A percentile compares a stretch with the other conserved stretches of the same genome.
phyloP scores from a whole-genome alignment of 2,113 vertebrate genomes.

The Tamias sibiricus region DNA sequence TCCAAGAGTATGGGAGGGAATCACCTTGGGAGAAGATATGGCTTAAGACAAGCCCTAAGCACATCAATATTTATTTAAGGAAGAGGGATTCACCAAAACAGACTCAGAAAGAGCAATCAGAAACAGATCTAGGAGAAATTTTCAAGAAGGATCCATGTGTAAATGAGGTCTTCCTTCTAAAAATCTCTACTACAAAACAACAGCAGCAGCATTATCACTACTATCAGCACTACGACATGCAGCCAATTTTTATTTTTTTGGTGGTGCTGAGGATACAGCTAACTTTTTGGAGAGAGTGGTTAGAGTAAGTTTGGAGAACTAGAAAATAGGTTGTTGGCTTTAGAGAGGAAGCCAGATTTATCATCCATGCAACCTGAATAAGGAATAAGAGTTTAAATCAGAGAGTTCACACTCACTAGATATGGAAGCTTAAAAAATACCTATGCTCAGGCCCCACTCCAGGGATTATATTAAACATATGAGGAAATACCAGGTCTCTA shows the following conservation, averaged over 20 bases:
- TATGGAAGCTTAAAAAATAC: not conserved
- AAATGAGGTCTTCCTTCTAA: conserved; percentile 18
- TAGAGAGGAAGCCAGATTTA: conserved; percentile 44
- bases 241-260: conserved; percentile 52
- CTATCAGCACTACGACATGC: not conserved
- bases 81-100: conserved; percentile 23
- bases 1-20: not conserved
- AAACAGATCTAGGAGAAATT: conserved; percentile 20
- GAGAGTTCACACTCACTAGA: not conserved
- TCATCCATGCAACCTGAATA: conserved; percentile 40
- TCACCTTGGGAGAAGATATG: conserved; percentile 17
- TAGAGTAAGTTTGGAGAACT: not conserved
- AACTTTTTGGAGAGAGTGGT: conserved; percentile 23
- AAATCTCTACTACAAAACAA: conserved; percentile 25
- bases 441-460: not conserved
- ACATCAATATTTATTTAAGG: conserved; percentile 47
- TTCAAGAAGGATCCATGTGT: conserved; percentile 23
- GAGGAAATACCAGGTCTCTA: conserved; percentile 36
- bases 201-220: conserved; percentile 26
- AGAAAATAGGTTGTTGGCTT: conserved; percentile 11
- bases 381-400: conserved; percentile 42
- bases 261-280: too few species aligned
- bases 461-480: not conserved
- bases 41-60: not conserved
- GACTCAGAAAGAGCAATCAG: not conserved